Base-by-base conservation (phyloP, 2,888 invertebrate genomes). In the Cecidostiba fungosa region DNA sequence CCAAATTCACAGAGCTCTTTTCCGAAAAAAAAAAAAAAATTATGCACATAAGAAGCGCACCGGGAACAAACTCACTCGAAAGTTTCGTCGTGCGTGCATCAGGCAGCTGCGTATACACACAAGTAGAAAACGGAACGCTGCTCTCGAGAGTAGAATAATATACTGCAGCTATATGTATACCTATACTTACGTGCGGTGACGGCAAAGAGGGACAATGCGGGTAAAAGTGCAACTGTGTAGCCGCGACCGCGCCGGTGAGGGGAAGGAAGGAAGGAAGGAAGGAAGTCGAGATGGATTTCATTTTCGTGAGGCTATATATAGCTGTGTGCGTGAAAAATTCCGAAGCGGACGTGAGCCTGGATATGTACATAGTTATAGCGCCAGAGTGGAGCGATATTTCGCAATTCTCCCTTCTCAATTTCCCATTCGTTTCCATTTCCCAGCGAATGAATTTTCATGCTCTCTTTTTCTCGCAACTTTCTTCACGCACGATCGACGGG, bases 271-370 rank as follows among this genome's bases (percentile, higher is more conserved):
- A 12, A 50, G 72, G 82, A 47, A 59, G 73, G 50, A 69, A 83
- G 66, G 70, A 66, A 83, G 39, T 66, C 43, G 74, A 73, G 81
- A 82, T 82, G 74, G 81, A 82, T 82, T 74, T 82, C 62, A 66
- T 82, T 74, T 47, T 62, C 19, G 62, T 26, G 23, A 3, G 8
- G 23, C 26, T 50, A 69, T 19, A 43, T 43, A 66, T 69, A 16
- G 14, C 12, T 43, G 23, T 8, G 6, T 12, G 8, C 5, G 39
- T 78, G 36, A 32, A 78, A 70, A 69, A 69, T 69, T 16, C 3
- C 16, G n/a, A 3, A 14, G 19, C 36, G 43, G 29, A 43, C 23
- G 23, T 26, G 66, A 62, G 77, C 39, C 5, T 39, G 39, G 32
- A n/a, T 39, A 23, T 62, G 5, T 23, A 70, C 19, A 36, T 26